Percentiles rank a stretch among this genome's conserved stretches.
These are phyloP conservation scores for Danionella dracula DNA, from an alignment of 2,797 vertebrate species.

Conservation along the genomic window DNA sequence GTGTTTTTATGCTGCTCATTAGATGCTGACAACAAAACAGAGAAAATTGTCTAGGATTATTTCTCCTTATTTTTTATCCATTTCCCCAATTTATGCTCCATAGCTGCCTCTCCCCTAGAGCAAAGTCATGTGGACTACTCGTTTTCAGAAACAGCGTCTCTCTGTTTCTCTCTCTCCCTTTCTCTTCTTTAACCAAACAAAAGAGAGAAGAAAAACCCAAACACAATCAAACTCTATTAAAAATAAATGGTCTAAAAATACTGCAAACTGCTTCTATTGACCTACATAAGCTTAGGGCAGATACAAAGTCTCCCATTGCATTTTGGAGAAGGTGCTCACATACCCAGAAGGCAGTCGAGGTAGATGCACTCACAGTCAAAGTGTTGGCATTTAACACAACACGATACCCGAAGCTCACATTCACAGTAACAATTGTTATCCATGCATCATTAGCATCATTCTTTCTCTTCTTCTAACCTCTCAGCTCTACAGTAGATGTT, in stretches of 20 bases:
- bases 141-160: conserved; percentile 9
- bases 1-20: no score
- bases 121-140: neutral
- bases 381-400: neutral
- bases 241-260: conserved; percentile 33
- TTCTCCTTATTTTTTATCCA: neutral
- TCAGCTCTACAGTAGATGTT: neutral
- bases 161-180: neutral
- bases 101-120: neutral
- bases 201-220: neutral
- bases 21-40: no score
- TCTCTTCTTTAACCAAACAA: neutral
- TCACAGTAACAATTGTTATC: neutral
- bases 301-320: neutral
- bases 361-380: conserved; percentile 5
- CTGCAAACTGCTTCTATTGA: neutral
- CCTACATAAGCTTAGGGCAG: neutral
- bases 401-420: neutral
- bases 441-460: conserved; percentile 9
- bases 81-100: conserved; percentile 15
- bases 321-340: conserved; percentile 11
- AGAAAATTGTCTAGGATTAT: no score
- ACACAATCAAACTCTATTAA: neutral
- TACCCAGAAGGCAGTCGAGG: conserved; percentile 16
- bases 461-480: neutral